Percentiles rank a stretch among this genome's conserved stretches.
Evolutionary conservation across 35 echinoderm and acorn worm genomes (phyloP).

Genomic region (Strongylocentrotus purpuratus): DNA sequence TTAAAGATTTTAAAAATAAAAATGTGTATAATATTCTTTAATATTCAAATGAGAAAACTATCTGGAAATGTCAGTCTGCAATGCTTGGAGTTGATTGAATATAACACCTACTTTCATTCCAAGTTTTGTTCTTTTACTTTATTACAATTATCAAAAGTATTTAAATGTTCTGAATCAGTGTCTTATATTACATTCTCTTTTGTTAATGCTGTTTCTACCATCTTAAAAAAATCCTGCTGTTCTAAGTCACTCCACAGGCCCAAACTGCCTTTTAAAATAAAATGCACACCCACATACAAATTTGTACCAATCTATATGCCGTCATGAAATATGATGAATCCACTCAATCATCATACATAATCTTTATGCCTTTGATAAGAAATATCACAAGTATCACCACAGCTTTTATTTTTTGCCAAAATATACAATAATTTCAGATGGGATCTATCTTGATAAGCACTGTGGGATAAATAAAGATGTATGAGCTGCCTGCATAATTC

Average conservation of each 20-base stretch:
- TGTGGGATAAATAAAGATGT: neutral
- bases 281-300: neutral
- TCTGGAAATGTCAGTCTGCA: too few relatives aligned
- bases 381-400: neutral
- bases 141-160: too few relatives aligned
- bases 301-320: neutral
- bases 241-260: neutral
- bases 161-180: too few relatives aligned
- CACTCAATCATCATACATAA: neutral
- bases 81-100: too few relatives aligned
- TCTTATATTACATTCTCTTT: too few relatives aligned
- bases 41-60: too few relatives aligned
- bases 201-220: too few relatives aligned
- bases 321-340: neutral
- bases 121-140: too few relatives aligned
- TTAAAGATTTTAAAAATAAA: too few relatives aligned
- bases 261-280: neutral
- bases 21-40: too few relatives aligned
- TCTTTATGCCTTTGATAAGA: neutral
- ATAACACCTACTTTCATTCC: too few relatives aligned
- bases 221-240: neutral
- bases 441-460: neutral
- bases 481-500: neutral
- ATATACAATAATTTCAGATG: neutral
- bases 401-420: neutral